phyloP scores from a whole-genome alignment of 1,140 invertebrate genomes.

The Acromyrmex charruanus region DNA sequence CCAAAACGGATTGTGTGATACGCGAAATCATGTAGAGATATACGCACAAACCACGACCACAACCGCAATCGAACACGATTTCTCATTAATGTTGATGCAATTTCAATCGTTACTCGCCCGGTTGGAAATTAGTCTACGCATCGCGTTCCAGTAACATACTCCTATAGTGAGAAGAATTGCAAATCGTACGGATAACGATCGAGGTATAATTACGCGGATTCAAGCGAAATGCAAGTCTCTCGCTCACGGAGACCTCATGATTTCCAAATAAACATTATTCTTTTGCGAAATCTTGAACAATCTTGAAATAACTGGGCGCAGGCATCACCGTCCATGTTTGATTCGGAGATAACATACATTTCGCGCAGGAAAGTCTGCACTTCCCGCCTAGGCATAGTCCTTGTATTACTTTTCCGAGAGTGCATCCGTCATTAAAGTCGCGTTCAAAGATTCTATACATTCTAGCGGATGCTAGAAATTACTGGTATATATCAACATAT shows the following conservation, averaged over 20 bases:
- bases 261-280: slow-evolving; percentile 50
- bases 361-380: slow-evolving; percentile 43
- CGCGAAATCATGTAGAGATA: slow-evolving; percentile 10
- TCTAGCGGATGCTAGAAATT: background rate
- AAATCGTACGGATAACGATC: background rate
- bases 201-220: slow-evolving; percentile 21
- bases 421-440: background rate
- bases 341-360: slow-evolving; percentile 56
- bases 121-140: slow-evolving; percentile 2
- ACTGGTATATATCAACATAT: background rate
- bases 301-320: slow-evolving; percentile 5
- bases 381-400: slow-evolving; percentile 42
- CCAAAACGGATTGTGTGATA: slow-evolving; percentile 19
- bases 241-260: background rate
- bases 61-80: slow-evolving; percentile 24
- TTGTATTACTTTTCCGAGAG: slow-evolving; percentile 54
- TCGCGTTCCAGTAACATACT: background rate
- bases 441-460: background rate
- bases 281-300: slow-evolving; percentile 3
- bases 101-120: background rate
- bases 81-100: slow-evolving; percentile 43
- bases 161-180: background rate
- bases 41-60: background rate
- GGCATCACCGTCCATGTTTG: slow-evolving; percentile 34
- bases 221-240: background rate